A percentile compares a stretch with the other conserved stretches of the same genome.
phyloP scores from a whole-genome alignment of 2,888 invertebrate species.

The Petrolisthes cinctipes region DNA sequence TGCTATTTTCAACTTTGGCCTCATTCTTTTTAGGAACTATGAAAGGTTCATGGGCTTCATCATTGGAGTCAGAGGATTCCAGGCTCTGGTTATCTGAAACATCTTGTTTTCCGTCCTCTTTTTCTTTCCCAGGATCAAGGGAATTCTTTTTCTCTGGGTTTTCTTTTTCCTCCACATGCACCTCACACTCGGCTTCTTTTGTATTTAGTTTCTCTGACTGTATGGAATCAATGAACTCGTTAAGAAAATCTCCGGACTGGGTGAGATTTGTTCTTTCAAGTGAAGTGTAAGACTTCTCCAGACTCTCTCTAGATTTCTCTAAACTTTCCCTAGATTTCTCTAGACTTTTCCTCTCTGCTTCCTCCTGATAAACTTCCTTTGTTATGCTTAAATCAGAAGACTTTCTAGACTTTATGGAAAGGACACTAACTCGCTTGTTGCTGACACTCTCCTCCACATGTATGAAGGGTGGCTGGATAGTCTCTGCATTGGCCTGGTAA shows the following conservation, averaged over 20 bases:
- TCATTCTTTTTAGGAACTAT: neutral
- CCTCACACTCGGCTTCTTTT: conserved; percentile 46
- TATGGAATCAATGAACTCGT: conserved; percentile 42
- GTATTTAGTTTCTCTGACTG: conserved; percentile 23
- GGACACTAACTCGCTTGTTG: conserved; percentile 19
- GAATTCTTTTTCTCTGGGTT: neutral
- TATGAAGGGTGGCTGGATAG: conserved; percentile 21
- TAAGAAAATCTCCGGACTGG: conserved; percentile 52
- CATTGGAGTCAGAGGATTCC: neutral
- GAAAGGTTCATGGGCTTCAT: conserved; percentile 18
- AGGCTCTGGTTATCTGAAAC: neutral
- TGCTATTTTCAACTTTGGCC: neutral
- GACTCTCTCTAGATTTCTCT: conserved; percentile 37
- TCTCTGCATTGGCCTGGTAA: conserved; percentile 17
- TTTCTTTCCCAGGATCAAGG: neutral
- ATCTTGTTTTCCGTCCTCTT: neutral
- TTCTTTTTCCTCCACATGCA: conserved; percentile 45
- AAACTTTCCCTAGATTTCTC: conserved; percentile 39
- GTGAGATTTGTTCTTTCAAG: conserved; percentile 40
- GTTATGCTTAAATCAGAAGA: conserved; percentile 43
- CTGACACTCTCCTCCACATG: conserved; percentile 29
- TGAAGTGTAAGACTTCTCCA: conserved; percentile 26
- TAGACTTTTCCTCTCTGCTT: conserved; percentile 42
- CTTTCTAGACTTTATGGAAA: conserved; percentile 36
- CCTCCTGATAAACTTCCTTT: conserved; percentile 27